Base-by-base conservation (phyloP, 2,888 invertebrate genomes). In the Acrocyrtus sp. region DNA sequence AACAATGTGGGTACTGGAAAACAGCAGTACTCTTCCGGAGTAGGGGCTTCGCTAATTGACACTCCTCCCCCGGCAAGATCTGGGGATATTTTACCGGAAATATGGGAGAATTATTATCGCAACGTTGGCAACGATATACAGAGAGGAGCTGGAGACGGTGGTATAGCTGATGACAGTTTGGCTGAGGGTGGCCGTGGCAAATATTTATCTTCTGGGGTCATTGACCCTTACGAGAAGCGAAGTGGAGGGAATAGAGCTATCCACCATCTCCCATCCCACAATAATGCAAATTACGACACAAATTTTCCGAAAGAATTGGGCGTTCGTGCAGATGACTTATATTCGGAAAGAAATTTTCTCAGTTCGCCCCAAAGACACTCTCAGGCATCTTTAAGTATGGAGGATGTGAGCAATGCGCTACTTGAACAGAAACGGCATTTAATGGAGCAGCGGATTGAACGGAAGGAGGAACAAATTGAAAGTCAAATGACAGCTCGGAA, bases 71-170 rank as follows among this genome's bases (percentile, higher is more conserved):
- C n/a, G n/a, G n/a, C n/a, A 26, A 61, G 62, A 8, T 3, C 54
- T 24, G 61, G 62, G 8, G 54, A 70, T 41, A 62, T 70, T 27
- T 62, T 45, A 22, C 54, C 62, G 12, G 57, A 50, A 26, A n/a
- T n/a, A n/a, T 73, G 76, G 76, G 10, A 29, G n/a, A 70, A 76
- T 45, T 76, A 73, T 51, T 76, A 73, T 50, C 54, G 56, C 4
- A 39, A 34, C 10, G 60, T n/a, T n/a, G 47, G 10, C 1, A 39
- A 12, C 12, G 47, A 17, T 6, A 17, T n/a, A n/a, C n/a, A n/a
- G n/a, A n/a, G n/a, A n/a, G n/a, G n/a, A n/a, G n/a, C n/a, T n/a
- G n/a, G n/a, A n/a, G 26, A 27, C 45, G 62, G 56, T 1, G 53
- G 10, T 15, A 68, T 54, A 53, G 54, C 47, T 29, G 62, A 62